Percentiles rank a stretch among this genome's conserved stretches.
Conservation (phyloP, 2,888 invertebrate species). For the Bembecia ichneumoniformis region DNA sequence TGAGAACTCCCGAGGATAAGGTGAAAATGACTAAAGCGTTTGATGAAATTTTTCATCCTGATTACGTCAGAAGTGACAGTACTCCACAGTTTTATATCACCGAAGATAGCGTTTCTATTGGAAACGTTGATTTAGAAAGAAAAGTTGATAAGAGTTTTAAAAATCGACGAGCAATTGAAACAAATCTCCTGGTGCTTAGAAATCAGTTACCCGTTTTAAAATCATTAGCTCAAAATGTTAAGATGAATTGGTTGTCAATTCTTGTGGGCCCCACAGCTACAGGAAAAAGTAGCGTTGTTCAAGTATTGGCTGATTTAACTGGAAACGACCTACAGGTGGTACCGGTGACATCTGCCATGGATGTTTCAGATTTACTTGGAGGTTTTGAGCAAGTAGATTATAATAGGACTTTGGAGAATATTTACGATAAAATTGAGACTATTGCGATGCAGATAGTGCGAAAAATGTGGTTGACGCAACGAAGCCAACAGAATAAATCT, state of each 20-base stretch:
- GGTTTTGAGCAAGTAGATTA: slow-evolving; percentile 96
- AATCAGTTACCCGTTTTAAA: slow-evolving; percentile 79
- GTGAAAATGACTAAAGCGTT: slow-evolving; percentile 74
- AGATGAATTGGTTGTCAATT: slow-evolving; percentile 94
- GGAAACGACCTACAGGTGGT: slow-evolving; percentile 82
- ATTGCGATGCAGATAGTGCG: slow-evolving; percentile 66
- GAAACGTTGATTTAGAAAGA: slow-evolving; percentile 72
- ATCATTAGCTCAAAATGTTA: slow-evolving; percentile 86
- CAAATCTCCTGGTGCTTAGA: slow-evolving; percentile 57
- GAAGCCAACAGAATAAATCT: slow-evolving; percentile 26
- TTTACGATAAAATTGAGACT: slow-evolving; percentile 72
- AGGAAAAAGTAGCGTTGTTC: slow-evolving; percentile 86
- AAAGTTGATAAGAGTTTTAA: slow-evolving; percentile 47
- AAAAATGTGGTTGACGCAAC: slow-evolving; percentile 43
- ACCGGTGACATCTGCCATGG: slow-evolving; percentile 92
- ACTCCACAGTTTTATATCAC: slow-evolving; percentile 74
- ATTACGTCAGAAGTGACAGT: slow-evolving; percentile 62
- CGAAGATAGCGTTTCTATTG: slow-evolving; percentile 72
- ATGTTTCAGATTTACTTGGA: slow-evolving; percentile 94
- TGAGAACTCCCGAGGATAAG: slow-evolving; percentile 86
- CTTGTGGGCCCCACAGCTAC: slow-evolving; percentile 84
- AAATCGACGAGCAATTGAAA: slow-evolving; percentile 40
- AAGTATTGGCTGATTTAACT: slow-evolving; percentile 80
- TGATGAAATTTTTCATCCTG: slow-evolving; percentile 54
- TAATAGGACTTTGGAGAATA: slow-evolving; percentile 80